Conservation (phyloP, 2,113 vertebrate genomes). For the Tachysurus vachellii region DNA sequence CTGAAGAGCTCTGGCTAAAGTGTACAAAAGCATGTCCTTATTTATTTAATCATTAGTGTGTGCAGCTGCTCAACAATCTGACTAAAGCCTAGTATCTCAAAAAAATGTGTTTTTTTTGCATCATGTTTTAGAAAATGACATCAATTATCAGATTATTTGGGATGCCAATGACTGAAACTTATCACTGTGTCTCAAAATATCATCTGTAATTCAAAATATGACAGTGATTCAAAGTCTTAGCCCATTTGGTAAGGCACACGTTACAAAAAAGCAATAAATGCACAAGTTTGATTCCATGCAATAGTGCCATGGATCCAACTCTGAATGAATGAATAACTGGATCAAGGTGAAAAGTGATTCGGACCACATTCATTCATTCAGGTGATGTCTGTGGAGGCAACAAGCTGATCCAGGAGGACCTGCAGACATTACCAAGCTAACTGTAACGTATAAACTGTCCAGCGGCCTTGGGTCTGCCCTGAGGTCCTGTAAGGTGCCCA, state of each 20-base stretch:
- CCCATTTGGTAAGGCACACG: neutral
- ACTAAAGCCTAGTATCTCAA: conserved; percentile 31
- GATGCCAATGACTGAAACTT: neutral
- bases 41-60: conserved; percentile 43
- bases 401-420: neutral
- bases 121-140: neutral
- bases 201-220: neutral
- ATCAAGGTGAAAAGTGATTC: too few relatives aligned
- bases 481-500: neutral
- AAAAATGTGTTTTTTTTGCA: neutral
- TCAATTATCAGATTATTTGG: neutral
- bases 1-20: neutral
- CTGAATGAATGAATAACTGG: too few relatives aligned
- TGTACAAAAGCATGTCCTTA: conserved; percentile 29
- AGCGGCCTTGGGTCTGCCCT: neutral
- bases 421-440: neutral
- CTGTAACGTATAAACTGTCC: neutral
- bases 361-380: neutral
- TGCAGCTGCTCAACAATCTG: neutral
- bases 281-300: conserved; percentile 48
- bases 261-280: neutral
- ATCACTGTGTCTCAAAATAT: neutral
- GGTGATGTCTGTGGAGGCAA: neutral
- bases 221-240: neutral
- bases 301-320: conserved; percentile 52